Evolutionary conservation across 2,888 invertebrate species (phyloP), one percentile per base, ranked within the genome.

Genomic region (Lutraria lutraria): DNA sequence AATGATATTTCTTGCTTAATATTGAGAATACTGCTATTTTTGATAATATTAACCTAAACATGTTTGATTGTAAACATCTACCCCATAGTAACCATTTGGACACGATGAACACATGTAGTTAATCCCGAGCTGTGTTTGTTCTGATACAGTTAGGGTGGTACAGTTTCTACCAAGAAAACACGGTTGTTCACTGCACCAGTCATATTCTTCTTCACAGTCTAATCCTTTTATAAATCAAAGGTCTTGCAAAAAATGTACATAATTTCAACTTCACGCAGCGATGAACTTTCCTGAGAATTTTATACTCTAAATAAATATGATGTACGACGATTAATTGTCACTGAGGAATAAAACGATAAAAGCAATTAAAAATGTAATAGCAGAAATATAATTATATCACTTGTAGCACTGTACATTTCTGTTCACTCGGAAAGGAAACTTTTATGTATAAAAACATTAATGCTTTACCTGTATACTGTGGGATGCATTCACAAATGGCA

Each of bases 81-180:
- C 31, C 0, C 2, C 84, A 29, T 43, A 72, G 63, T 86, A 94
- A 0, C 94, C 94, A 25, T 0, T 19, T 3, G 94, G 93, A 54
- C 94, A 94, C 19, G 89, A 80, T 25, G 72, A 60, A 63, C 92
- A 92, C 15, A 52, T 86, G 56, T 85, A 90, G 0, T 85, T 52
- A 19, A 21, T 13, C 12, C 80, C 56, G 0, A 56, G 6, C 19
- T 68, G 76, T 0, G 60, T 68, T 60, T 93, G 90, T 19, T 89
- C 87, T 15, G 29, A 87, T 12, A 92, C 90, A 19, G 90, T 52
- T 19, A 89, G 34, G 81, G 92, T 93, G 15, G 92, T 90, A 68
- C 94, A 94, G 52, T 60, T 92, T n/a, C 91, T 86, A 15, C 88
- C 88, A n/a, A 87, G 68, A 0, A 93, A 91, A 72, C 94, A 94